phyloP scores from a whole-genome alignment of 2,888 invertebrate genomes.

The Drosophila emarginata region DNA sequence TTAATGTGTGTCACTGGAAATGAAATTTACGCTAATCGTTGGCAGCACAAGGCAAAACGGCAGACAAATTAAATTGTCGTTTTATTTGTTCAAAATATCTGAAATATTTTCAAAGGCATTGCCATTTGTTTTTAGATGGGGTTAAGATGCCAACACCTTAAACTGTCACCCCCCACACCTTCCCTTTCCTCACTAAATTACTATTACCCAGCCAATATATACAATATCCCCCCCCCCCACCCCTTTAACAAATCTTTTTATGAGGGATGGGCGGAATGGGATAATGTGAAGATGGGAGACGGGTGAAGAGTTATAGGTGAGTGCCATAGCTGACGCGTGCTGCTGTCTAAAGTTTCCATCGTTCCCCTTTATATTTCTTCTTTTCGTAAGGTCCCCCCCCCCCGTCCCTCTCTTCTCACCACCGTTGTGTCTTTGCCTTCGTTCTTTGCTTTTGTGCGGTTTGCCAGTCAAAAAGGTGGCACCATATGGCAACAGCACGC shows the following conservation, averaged over 20 bases:
- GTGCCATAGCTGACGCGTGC: slow-evolving; percentile 53
- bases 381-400: slow-evolving; percentile 1
- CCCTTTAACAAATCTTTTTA: slow-evolving; percentile 20
- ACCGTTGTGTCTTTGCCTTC: not conserved
- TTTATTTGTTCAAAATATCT: slow-evolving; percentile 72
- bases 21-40: slow-evolving; percentile 71
- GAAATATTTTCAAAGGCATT: slow-evolving; percentile 53
- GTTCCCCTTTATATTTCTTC: no score
- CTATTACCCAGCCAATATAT: no score
- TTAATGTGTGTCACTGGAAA: slow-evolving; percentile 74
- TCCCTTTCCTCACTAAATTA: no score
- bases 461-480: slow-evolving; percentile 59
- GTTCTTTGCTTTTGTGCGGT: slow-evolving; percentile 4
- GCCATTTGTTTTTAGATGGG: slow-evolving; percentile 71
- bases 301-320: not conserved
- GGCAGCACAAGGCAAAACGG: slow-evolving; percentile 6
- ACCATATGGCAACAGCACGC: slow-evolving; percentile 65
- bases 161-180: slow-evolving; percentile 29
- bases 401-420: slow-evolving; percentile 20
- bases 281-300: not conserved
- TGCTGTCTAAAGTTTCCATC: slow-evolving; percentile 48
- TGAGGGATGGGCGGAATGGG: not conserved
- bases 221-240: slow-evolving; percentile 20
- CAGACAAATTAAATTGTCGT: slow-evolving; percentile 73
- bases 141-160: slow-evolving; percentile 69